Evolutionary conservation across 2,113 vertebrate genomes (phyloP), one percentile per base, ranked within the genome.

Genomic region (Puffinus mauretanicus): DNA sequence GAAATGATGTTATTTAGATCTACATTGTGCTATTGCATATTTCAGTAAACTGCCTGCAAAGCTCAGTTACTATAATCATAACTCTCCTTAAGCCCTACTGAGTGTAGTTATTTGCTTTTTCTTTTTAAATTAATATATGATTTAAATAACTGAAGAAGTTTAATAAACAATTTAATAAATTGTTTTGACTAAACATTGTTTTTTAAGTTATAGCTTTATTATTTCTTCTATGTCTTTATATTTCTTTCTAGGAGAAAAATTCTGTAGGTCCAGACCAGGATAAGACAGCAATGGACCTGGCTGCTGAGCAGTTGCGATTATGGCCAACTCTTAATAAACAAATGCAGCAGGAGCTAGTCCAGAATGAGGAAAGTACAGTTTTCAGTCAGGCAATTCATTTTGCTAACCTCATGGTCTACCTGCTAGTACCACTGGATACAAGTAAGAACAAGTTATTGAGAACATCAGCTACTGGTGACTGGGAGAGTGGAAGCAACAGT

Each of bases 321-420:
- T 99, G 99, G 99, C 99, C 99, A 40, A 93, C 96, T 46, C 98
- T 99, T 52, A 98, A 97, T 96, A 99, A 99, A 91, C 98, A 99
- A 96, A 98, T 92, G 11, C 99, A 99, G 93, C 99, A 98, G 81
- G 99, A 99, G 97, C 98, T 99, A 70, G 98, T 99, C 58, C 99
- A 99, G 91, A 99, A 98, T 26, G 99, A 99, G 95, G 99, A 99
- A 95, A 99, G 99, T 95, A 99, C 99, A 0, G 99, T 99, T 92
- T 99, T 99, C 97, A 99, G 99, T 96, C 99, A 99, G 97, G 99
- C 99, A 94, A 99, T 99, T 97, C 99, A 99, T 97, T 99, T 99
- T 61, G 98, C 99, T 93, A 99, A 99, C 97, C 99, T 99, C 94
- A 99, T 99, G 99, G 99, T 99, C n/a, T 99, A 99, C 91, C 96